Conservation (phyloP, 2,888 invertebrate species). For the Eledona agricola region DNA sequence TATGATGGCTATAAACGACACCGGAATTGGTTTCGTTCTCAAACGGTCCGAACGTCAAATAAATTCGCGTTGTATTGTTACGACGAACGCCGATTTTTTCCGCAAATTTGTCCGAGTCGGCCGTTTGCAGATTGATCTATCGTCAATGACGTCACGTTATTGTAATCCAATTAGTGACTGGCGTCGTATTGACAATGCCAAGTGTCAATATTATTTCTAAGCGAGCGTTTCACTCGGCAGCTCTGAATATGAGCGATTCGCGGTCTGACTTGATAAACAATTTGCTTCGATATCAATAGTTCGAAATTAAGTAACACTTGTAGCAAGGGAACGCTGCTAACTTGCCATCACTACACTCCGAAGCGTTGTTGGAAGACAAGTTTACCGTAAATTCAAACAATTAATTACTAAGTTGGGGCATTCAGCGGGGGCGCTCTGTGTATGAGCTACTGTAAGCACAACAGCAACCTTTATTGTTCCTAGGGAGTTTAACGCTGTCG, state of each 20-base stretch:
- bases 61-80: too few species aligned
- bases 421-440: constrained; percentile 43
- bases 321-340: constrained; percentile 32
- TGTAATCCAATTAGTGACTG: constrained; percentile 33
- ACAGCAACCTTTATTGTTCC: constrained; percentile 50
- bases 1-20: too few species aligned
- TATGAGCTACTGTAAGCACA: constrained; percentile 45
- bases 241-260: constrained; percentile 28
- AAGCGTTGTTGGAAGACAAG: constrained; percentile 45
- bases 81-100: too few species aligned
- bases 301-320: constrained; percentile 53
- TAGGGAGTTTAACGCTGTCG: constrained; percentile 51
- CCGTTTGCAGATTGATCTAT: too few species aligned
- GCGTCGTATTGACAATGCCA: constrained; percentile 31
- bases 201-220: constrained; percentile 35
- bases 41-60: too few species aligned
- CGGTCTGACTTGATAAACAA: constrained; percentile 31
- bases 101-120: too few species aligned
- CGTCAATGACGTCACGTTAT: constrained; percentile 11
- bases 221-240: constrained; percentile 16
- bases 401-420: constrained; percentile 55
- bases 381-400: constrained; percentile 56
- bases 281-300: constrained; percentile 49
- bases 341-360: constrained; percentile 6
- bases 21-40: too few species aligned